These are phyloP conservation scores for Phoxinus phoxinus DNA, from an alignment of 2,113 vertebrate species.

Conservation along the genomic window DNA sequence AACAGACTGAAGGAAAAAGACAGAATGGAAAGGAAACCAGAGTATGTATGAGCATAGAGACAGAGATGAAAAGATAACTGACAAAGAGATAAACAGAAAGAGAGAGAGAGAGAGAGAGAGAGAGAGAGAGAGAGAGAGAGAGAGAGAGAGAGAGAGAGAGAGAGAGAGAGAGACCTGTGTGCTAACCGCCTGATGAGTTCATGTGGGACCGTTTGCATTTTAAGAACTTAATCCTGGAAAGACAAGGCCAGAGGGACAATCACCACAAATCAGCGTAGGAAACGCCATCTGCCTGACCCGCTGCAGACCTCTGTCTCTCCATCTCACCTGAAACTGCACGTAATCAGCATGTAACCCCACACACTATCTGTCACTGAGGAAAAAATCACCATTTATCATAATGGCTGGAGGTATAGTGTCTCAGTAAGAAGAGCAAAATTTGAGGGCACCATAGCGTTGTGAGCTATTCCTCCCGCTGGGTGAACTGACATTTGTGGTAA, in stretches of 20 bases:
- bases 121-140: constrained; percentile 35
- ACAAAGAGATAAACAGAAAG: constrained; percentile 14
- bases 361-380: constrained; percentile 15
- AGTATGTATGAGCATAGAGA: neutral
- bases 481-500: constrained; percentile 36
- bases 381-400: constrained; percentile 29
- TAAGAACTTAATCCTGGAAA: constrained; percentile 47
- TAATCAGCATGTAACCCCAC: constrained; percentile 31
- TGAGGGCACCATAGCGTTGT: constrained; percentile 29
- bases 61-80: neutral
- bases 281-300: constrained; percentile 49
- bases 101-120: constrained; percentile 37
- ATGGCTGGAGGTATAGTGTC: constrained; percentile 12
- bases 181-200: constrained; percentile 32
- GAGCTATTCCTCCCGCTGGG: constrained; percentile 12
- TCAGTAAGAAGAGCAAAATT: constrained; percentile 24
- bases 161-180: constrained; percentile 26
- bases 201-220: constrained; percentile 50
- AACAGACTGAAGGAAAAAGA: constrained; percentile 14
- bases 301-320: constrained; percentile 30
- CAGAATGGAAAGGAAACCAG: constrained; percentile 23
- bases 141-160: constrained; percentile 27
- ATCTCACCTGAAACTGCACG: constrained; percentile 18
- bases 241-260: constrained; percentile 36
- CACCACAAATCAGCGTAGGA: constrained; percentile 49